These are phyloP conservation scores for Drosophila prosaltans DNA, from an alignment of 1,140 invertebrate species.

Conservation along the genomic window DNA sequence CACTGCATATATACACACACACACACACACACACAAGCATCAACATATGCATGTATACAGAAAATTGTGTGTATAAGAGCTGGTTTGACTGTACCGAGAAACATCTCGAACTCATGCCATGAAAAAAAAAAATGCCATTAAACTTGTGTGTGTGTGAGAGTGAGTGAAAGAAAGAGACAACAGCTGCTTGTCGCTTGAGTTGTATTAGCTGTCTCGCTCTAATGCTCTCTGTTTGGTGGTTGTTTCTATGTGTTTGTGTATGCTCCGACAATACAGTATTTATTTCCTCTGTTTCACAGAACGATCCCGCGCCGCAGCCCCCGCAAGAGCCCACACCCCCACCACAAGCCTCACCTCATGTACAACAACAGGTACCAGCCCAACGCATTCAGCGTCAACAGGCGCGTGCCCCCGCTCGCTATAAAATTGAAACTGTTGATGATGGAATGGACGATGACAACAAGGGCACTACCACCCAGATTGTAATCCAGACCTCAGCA, in stretches of 20 bases:
- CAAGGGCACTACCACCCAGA: conserved; percentile 78
- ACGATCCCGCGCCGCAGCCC: conserved; percentile 75
- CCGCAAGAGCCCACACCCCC: conserved; percentile 67
- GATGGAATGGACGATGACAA: conserved; percentile 74
- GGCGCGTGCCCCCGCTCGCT: conserved; percentile 60
- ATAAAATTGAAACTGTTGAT: conserved; percentile 82
- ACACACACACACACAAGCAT: conserved; percentile 7
- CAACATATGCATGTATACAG: neutral
- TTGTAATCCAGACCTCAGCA: conserved; percentile 77
- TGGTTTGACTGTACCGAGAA: conserved; percentile 73
- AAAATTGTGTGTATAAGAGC: conserved; percentile 66
- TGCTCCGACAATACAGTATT: conserved; percentile 14
- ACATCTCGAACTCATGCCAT: conserved; percentile 44
- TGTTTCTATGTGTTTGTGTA: conserved; percentile 44
- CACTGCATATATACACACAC: conserved; percentile 49
- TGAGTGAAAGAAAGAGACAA: conserved; percentile 23
- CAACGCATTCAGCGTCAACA: conserved; percentile 73
- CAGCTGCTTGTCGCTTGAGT: neutral
- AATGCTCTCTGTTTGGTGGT: conserved; percentile 46
- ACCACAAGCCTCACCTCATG: conserved; percentile 68
- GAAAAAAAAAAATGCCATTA: conserved; percentile 43
- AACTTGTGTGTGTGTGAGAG: neutral
- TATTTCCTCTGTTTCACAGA: conserved; percentile 48
- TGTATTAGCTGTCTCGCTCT: conserved; percentile 42
- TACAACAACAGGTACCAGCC: conserved; percentile 66